Evolutionary conservation across 1,140 invertebrate species (phyloP).

Genomic region (Mizuhopecten yessoensis): DNA sequence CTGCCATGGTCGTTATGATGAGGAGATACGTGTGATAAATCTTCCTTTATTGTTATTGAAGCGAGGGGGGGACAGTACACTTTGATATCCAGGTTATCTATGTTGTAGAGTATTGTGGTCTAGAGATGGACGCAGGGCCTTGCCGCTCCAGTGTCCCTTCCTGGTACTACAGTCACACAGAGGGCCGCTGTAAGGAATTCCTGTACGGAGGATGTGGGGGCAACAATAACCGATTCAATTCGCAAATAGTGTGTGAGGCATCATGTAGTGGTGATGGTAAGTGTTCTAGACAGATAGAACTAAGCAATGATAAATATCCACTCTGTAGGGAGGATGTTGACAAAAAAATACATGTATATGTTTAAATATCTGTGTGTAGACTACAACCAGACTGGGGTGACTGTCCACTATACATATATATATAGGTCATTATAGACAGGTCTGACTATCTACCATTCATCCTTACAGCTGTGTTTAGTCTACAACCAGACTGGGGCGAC

Average conservation of each 20-base stretch:
- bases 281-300: neutral
- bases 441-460: too few relatives aligned
- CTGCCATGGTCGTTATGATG: neutral
- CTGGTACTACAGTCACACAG: slow-evolving; percentile 84
- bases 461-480: too few relatives aligned
- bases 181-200: slow-evolving; percentile 84
- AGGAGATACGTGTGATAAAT: too few relatives aligned
- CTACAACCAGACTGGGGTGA: too few relatives aligned
- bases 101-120: slow-evolving; percentile 67
- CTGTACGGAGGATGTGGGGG: slow-evolving; percentile 86
- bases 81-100: neutral
- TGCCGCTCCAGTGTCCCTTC: slow-evolving; percentile 75
- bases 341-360: slow-evolving; percentile 4
- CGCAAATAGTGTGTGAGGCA: slow-evolving; percentile 36
- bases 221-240: slow-evolving; percentile 83
- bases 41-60: too few relatives aligned
- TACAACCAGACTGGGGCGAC: too few relatives aligned
- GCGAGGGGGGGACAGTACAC: too few relatives aligned
- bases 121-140: slow-evolving; percentile 63
- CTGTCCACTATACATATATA: too few relatives aligned
- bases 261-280: neutral
- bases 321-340: slow-evolving; percentile 19
- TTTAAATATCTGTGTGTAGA: too few relatives aligned
- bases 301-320: too few relatives aligned
- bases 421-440: too few relatives aligned